These are phyloP conservation scores for Eupithecia dodoneata DNA, from an alignment of 2,888 invertebrate genomes.

Conservation along the genomic window DNA sequence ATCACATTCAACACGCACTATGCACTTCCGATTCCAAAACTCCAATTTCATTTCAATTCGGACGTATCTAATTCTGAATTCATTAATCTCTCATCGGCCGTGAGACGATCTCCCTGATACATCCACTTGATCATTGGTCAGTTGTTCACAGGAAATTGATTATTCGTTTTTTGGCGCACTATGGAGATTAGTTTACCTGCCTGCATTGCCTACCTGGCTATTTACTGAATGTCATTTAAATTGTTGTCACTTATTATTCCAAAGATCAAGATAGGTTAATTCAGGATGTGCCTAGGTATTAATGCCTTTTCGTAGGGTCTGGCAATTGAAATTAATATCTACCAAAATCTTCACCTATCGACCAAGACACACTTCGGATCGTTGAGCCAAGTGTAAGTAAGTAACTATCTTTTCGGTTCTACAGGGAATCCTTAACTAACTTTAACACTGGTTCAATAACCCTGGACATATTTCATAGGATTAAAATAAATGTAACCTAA, in stretches of 20 bases:
- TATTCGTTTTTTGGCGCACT: conserved; percentile 40
- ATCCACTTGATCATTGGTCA: conserved; percentile 80
- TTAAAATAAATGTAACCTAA: not conserved
- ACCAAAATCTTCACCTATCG: not conserved
- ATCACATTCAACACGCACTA: conserved; percentile 71
- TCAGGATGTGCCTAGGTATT: not conserved
- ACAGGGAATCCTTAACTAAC: not conserved
- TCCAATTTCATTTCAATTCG: conserved; percentile 79
- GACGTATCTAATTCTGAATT: conserved; percentile 80
- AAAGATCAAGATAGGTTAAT: not conserved
- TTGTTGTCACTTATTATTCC: not conserved
- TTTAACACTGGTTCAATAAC: not conserved
- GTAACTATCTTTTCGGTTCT: not conserved
- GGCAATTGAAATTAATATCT: not conserved
- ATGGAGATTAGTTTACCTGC: conserved; percentile 17
- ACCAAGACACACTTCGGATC: not conserved
- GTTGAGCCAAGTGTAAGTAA: not conserved
- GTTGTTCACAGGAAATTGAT: conserved; percentile 83
- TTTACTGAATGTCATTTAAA: conserved; percentile 1
- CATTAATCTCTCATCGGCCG: conserved; percentile 75
- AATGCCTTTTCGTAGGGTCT: not conserved
- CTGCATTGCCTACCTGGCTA: not conserved
- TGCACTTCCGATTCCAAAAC: conserved; percentile 79
- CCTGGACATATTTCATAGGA: not conserved
- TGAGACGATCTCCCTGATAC: conserved; percentile 56